phyloP scores from a whole-genome alignment of 2,888 invertebrate genomes.

The Drosophila vallismaia region DNA sequence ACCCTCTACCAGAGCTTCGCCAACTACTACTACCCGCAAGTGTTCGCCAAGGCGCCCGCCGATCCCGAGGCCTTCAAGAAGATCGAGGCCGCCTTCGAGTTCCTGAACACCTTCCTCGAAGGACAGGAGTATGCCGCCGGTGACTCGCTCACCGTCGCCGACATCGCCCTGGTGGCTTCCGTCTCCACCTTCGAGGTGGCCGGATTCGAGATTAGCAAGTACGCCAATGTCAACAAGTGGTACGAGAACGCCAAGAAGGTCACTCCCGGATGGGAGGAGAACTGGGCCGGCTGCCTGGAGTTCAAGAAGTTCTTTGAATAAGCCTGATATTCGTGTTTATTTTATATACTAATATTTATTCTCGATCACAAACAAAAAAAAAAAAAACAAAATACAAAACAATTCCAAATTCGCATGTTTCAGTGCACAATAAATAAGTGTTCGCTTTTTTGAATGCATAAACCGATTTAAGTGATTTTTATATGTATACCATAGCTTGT shows the following conservation, averaged over 20 bases:
- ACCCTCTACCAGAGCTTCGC: constrained; percentile 89
- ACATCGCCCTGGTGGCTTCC: constrained; percentile 88
- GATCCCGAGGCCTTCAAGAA: constrained; percentile 89
- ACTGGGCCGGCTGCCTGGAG: constrained; percentile 85
- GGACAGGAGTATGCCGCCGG: constrained; percentile 90
- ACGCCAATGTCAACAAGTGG: constrained; percentile 88
- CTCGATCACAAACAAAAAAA: constrained; percentile 21
- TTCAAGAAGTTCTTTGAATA: constrained; percentile 84
- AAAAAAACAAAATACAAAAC: constrained; percentile 20
- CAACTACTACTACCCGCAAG: constrained; percentile 88
- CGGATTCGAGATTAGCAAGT: constrained; percentile 88
- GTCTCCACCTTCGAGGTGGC: constrained; percentile 89
- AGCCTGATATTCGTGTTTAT: constrained; percentile 43
- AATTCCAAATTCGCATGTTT: constrained; percentile 50
- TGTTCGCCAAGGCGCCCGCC: constrained; percentile 86
- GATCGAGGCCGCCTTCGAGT: constrained; percentile 88
- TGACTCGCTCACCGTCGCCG: constrained; percentile 90
- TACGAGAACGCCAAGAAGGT: constrained; percentile 86
- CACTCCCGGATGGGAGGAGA: constrained; percentile 86
- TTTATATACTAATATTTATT: constrained; percentile 44
- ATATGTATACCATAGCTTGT: constrained; percentile 13
- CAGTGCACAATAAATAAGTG: constrained; percentile 60
- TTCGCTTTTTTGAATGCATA: constrained; percentile 64
- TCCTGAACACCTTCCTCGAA: constrained; percentile 89
- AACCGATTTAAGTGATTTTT: constrained; percentile 5